These are phyloP conservation scores for Nicator chloris DNA, from an alignment of 2,113 vertebrate genomes.

Conservation along the genomic window DNA sequence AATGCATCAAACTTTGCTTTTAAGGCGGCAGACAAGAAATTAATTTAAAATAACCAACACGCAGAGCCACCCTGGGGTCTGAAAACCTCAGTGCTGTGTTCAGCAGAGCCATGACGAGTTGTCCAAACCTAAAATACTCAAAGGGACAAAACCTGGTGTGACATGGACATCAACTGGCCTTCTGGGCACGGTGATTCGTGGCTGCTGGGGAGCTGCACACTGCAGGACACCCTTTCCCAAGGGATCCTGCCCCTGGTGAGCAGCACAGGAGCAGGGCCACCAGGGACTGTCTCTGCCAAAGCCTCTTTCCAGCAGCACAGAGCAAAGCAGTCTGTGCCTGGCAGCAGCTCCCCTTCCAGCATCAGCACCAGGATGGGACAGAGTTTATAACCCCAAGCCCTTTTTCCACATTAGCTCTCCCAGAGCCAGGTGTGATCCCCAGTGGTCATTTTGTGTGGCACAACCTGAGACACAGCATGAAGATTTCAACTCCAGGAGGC, in stretches of 20 bases:
- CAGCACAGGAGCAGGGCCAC: background rate
- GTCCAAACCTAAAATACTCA: background rate
- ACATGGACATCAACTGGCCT: background rate
- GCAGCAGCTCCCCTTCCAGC: background rate
- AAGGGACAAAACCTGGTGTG: background rate
- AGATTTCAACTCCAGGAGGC: constrained; percentile 51
- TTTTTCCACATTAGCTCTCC: background rate
- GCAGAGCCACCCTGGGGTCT: background rate
- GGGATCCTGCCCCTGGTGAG: accelerated
- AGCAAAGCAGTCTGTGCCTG: background rate
- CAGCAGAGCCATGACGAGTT: background rate
- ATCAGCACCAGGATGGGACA: background rate
- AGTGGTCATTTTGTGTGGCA: background rate
- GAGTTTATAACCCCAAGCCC: background rate
- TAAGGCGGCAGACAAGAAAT: background rate
- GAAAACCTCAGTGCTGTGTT: constrained; percentile 49
- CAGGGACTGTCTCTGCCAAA: background rate
- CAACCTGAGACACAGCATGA: constrained; percentile 6
- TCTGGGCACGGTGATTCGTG: background rate
- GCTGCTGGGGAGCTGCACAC: background rate
- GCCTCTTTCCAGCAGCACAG: background rate
- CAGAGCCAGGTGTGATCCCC: background rate
- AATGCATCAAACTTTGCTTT: background rate
- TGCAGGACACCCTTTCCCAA: background rate
- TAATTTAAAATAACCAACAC: background rate